phyloP scores from a whole-genome alignment of 2,113 vertebrate genomes.

The Oxyura jamaicensis region DNA sequence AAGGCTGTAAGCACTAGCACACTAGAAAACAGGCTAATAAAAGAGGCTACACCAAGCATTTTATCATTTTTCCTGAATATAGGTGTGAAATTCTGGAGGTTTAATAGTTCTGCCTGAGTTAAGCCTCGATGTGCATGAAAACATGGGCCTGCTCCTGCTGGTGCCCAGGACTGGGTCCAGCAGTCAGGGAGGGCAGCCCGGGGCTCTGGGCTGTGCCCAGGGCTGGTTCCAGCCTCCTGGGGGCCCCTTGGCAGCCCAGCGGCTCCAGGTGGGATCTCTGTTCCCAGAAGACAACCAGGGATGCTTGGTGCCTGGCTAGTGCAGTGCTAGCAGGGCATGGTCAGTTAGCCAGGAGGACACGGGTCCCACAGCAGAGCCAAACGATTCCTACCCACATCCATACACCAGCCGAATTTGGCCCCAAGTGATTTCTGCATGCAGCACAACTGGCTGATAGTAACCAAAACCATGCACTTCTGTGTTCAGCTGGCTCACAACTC shows the following conservation, averaged over 20 bases:
- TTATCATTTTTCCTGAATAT: not conserved
- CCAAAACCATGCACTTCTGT: not conserved
- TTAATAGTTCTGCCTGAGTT: not conserved
- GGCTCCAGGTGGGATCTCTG: not conserved
- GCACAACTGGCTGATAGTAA: not conserved
- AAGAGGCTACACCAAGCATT: not conserved
- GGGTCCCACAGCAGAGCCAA: not conserved
- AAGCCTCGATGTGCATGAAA: not conserved
- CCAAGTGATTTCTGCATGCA: not conserved
- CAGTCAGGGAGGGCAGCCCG: not conserved
- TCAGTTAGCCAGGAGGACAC: not conserved
- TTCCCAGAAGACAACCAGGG: not conserved
- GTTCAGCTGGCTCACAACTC: not conserved
- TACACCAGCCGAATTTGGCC: not conserved
- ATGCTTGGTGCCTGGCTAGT: not conserved
- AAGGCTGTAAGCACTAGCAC: not conserved
- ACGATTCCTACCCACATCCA: not conserved
- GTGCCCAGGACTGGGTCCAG: not conserved
- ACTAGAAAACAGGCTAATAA: not conserved
- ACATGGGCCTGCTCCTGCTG: not conserved
- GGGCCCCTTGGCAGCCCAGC: not conserved
- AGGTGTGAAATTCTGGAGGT: not conserved
- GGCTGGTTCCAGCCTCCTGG: not conserved
- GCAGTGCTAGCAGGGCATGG: not conserved
- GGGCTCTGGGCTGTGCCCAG: not conserved